Conservation (phyloP, 1,140 invertebrate genomes). For the Melitaea cinxia region DNA sequence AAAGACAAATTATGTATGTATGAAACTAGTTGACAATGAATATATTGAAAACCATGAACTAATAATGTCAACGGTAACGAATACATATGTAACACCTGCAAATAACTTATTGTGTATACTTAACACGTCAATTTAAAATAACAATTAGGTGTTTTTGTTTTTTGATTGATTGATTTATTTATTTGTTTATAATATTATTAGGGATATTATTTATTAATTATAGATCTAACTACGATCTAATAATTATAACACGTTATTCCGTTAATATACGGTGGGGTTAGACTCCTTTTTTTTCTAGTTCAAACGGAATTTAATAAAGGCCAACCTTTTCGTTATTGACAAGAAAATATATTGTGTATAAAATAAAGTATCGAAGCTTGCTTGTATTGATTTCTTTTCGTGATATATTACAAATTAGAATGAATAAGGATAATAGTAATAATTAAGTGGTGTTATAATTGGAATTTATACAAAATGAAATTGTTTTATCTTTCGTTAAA, state of each 20-base stretch:
- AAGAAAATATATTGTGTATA: not conserved
- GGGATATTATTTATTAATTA: too few species aligned
- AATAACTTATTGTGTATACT: too few species aligned
- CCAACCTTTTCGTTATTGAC: not conserved
- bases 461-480: too few species aligned
- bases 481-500: too few species aligned
- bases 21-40: not conserved
- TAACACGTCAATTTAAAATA: not conserved
- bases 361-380: too few species aligned
- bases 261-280: not conserved
- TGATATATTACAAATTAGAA: too few species aligned
- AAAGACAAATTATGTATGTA: not conserved
- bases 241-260: not conserved
- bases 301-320: not conserved
- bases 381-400: too few species aligned
- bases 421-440: too few species aligned
- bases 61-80: slow-evolving; percentile 21
- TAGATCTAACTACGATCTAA: too few species aligned
- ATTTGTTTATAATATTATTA: too few species aligned
- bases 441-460: too few species aligned
- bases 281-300: not conserved
- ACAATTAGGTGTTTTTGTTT: not conserved
- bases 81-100: slow-evolving; percentile 1
- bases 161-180: too few species aligned
- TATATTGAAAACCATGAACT: slow-evolving; percentile 18